Conservation (phyloP, 2,888 invertebrate species). For the Rhingia campestris region DNA sequence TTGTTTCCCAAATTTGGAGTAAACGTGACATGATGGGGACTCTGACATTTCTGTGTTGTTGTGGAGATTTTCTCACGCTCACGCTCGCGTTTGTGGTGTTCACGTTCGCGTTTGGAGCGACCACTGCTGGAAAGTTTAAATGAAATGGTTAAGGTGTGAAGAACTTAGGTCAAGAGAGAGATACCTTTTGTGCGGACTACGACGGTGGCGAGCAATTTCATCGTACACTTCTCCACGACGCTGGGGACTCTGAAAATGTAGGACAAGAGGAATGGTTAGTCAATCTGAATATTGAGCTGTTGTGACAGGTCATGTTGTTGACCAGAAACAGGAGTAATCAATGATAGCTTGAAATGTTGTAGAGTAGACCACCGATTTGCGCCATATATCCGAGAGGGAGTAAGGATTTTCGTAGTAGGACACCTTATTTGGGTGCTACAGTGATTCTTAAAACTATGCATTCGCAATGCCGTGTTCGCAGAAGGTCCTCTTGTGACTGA, state of each 20-base stretch:
- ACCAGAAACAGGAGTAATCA: too few relatives aligned
- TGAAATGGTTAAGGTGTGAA: background rate
- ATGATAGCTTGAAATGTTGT: too few relatives aligned
- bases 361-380: too few relatives aligned
- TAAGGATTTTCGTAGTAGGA: too few relatives aligned
- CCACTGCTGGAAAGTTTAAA: constrained; percentile 69
- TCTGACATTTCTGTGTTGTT: constrained; percentile 78
- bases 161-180: background rate
- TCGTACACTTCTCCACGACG: constrained; percentile 81
- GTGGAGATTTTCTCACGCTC: constrained; percentile 76
- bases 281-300: too few relatives aligned
- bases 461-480: too few relatives aligned
- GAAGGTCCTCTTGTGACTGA: too few relatives aligned
- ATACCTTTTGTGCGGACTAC: constrained; percentile 82
- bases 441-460: too few relatives aligned
- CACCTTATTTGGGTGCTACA: too few relatives aligned
- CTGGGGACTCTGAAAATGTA: constrained; percentile 79
- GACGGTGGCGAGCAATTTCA: constrained; percentile 81
- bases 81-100: constrained; percentile 81
- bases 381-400: too few relatives aligned
- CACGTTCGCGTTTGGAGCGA: constrained; percentile 82
- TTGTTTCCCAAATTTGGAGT: constrained; percentile 52
- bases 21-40: constrained; percentile 76
- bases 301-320: too few relatives aligned
- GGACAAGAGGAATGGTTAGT: background rate